phyloP scores from a whole-genome alignment of 2,797 vertebrate genomes.

The Trematomus bernacchii region DNA sequence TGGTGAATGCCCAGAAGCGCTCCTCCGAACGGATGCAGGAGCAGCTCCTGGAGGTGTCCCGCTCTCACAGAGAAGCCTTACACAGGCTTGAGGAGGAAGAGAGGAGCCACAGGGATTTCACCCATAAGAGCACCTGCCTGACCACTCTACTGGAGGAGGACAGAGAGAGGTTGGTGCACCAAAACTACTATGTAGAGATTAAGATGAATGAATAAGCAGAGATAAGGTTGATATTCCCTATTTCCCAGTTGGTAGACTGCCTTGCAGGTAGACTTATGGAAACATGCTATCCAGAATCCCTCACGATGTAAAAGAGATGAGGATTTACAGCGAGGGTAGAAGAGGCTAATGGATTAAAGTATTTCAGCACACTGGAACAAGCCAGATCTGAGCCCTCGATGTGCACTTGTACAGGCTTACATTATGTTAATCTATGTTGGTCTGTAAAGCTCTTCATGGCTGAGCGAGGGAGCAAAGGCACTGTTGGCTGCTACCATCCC shows the following conservation, averaged over 20 bases:
- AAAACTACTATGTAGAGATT: conserved; percentile 8
- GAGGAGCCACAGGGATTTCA: conserved; percentile 87
- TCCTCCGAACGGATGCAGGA: conserved; percentile 87
- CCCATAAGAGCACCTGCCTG: conserved; percentile 89
- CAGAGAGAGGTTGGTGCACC: conserved; percentile 88
- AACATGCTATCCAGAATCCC: conserved; percentile 44
- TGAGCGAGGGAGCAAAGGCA: conserved; percentile 55
- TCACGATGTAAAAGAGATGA: conserved; percentile 47
- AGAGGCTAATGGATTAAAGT: conserved; percentile 61
- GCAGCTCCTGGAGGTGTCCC: conserved; percentile 89
- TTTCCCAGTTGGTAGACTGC: conserved; percentile 19
- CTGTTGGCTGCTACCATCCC: conserved; percentile 50
- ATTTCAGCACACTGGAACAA: conserved; percentile 56
- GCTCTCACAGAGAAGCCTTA: conserved; percentile 86
- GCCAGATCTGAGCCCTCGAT: conserved; percentile 58
- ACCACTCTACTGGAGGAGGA: conserved; percentile 91
- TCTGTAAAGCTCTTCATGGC: conserved; percentile 68
- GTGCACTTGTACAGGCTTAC: conserved; percentile 61
- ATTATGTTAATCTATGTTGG: conserved; percentile 58
- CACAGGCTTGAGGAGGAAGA: conserved; percentile 89
- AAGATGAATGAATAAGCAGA: conserved; percentile 35
- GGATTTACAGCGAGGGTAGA: conserved; percentile 54
- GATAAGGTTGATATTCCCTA: conserved; percentile 39
- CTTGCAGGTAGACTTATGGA: conserved; percentile 26
- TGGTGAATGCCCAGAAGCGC: conserved; percentile 87